Base-by-base conservation (phyloP, 2,797 vertebrate species). In the Staurois parvus region DNA sequence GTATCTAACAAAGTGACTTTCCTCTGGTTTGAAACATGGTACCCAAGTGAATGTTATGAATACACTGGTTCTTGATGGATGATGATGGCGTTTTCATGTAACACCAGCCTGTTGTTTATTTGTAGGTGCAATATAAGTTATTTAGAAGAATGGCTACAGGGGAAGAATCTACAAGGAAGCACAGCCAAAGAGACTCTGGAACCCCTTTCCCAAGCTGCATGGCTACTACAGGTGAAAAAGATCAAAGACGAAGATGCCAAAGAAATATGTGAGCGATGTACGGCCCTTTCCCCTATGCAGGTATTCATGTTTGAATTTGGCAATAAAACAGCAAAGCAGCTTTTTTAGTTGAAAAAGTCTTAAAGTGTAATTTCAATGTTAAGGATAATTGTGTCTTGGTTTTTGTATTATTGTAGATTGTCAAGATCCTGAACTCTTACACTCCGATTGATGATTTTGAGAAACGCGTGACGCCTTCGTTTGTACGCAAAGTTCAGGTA, bases 401-500 rank as follows among this genome's bases (percentile, higher is more conserved):
- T 7, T 12, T 68, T 62, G 32, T 75, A 84, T 74, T 90, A 4
- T 88, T 88, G 32, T 91, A 99, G 98, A 96, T 99, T 91, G 96
- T 99, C 72, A 99, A 99, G 94, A 98, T 99, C 89, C 94, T 99
- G 77, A 99, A 99, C 89, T 98, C 97, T 0, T 99, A 99, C 92
- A 99, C 98, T 30, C 98, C 98, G 0, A 99, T 99, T 76, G 98
- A 99, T 74, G 97, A 98, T 90, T 99, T 99, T 87, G 98, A 99
- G 94, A 99, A 99, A 93, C 95, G 98, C 76, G 97, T 99, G 75
- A 82, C 96, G 2, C 96, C 97, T 0, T 96, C 98, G 0, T 99
- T 99, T 74, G 98, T 99, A 74, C 97, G 97, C 66, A 99, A 98
- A 92, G 97, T 99, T 81, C 98, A 99, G 96, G 98, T 98, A 88